Percentiles rank a stretch among this genome's conserved stretches.
Evolutionary conservation across 2,888 invertebrate species (phyloP).

Genomic region (Odontocerum albicorne): DNA sequence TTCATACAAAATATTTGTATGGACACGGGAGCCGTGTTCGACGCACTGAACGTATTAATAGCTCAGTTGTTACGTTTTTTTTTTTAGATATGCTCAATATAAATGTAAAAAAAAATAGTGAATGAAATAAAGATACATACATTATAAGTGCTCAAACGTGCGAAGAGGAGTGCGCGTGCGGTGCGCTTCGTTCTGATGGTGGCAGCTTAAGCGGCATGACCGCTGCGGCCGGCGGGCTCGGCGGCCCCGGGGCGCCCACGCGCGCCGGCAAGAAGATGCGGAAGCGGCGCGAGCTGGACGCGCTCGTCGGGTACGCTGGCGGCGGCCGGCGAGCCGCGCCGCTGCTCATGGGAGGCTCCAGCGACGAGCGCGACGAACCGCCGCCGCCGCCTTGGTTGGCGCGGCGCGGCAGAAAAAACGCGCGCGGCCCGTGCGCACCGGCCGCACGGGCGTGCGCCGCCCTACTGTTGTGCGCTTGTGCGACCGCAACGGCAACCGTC

Average conservation of each 20-base stretch:
- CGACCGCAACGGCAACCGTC: conserved; percentile 65
- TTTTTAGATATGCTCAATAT: too few species aligned
- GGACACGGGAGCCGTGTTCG: too few species aligned
- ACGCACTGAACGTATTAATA: too few species aligned
- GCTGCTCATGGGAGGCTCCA: conserved; percentile 66
- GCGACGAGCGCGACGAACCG: conserved; percentile 60
- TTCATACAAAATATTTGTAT: too few species aligned
- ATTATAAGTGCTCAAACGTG: too few species aligned
- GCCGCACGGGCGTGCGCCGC: conserved; percentile 62
- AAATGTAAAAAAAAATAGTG: too few species aligned
- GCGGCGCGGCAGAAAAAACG: conserved; percentile 36
- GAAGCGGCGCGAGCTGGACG: conserved; percentile 75
- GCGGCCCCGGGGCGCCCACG: conserved; percentile 52
- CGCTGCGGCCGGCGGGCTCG: conserved; percentile 10
- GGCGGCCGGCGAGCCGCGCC: conserved; percentile 52
- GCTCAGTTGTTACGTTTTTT: too few species aligned
- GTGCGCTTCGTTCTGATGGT: too few species aligned
- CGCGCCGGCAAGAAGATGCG: conserved; percentile 72
- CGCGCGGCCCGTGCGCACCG: conserved; percentile 50
- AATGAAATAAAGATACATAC: too few species aligned
- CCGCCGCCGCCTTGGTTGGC: conserved; percentile 44
- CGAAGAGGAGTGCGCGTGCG: neutral
- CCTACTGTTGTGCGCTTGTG: conserved; percentile 62
- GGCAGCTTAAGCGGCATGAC: conserved; percentile 10
- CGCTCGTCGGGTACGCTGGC: conserved; percentile 57